A percentile compares a stretch with the other conserved stretches of the same genome.
These are phyloP conservation scores for Eulemur rubriventer DNA, from an alignment of 2,797 vertebrate genomes.

Conservation along the genomic window DNA sequence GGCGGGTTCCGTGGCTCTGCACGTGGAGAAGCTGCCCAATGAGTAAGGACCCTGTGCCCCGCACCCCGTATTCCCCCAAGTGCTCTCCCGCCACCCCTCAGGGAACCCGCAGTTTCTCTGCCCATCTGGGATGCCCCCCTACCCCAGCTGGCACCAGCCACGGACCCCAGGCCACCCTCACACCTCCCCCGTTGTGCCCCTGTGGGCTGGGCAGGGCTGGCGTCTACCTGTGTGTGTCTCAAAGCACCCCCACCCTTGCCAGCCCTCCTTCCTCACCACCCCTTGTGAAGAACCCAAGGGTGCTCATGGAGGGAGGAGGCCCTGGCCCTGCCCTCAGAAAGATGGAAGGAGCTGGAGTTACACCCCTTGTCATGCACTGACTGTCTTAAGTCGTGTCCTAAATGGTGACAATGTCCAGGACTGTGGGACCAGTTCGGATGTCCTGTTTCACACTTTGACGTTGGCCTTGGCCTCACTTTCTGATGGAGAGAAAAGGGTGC, in stretches of 20 bases:
- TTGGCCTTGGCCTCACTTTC: neutral
- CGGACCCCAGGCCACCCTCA: neutral
- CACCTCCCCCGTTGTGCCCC: neutral
- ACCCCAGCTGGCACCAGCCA: neutral
- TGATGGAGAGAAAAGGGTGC: neutral
- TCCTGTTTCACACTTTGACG: neutral
- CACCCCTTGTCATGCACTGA: neutral
- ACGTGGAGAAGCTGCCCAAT: conserved; percentile 97
- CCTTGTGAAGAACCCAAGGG: rapidly evolving
- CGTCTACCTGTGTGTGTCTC: rapidly evolving
- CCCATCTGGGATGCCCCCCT: neutral
- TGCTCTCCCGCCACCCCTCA: no score
- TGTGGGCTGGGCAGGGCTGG: neutral
- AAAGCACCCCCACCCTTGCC: neutral
- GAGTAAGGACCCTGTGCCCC: conserved; percentile 88
- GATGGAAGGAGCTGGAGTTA: neutral
- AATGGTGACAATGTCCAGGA: rapidly evolving
- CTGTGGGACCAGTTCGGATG: neutral
- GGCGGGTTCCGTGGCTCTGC: conserved; percentile 96
- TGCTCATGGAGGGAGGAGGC: neutral
- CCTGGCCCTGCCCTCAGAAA: neutral
- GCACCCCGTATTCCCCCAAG: neutral
- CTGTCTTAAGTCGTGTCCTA: neutral
- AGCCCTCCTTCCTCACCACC: neutral
- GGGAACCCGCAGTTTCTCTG: neutral